phyloP scores from a whole-genome alignment of 2,113 vertebrate species.

The Osmerus eperlanus region DNA sequence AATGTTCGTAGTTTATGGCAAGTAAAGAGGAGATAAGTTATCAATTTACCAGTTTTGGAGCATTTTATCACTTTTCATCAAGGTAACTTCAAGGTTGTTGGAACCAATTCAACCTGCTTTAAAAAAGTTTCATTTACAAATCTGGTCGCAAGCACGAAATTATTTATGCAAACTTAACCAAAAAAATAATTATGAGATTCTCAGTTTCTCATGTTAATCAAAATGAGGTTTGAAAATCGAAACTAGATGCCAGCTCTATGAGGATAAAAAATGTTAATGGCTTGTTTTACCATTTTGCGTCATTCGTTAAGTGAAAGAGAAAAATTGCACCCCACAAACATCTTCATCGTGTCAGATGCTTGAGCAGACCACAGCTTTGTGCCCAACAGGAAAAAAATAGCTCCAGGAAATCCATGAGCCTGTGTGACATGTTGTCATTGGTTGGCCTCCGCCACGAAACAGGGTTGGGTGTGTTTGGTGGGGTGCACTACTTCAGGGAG shows the following conservation, averaged over 20 bases:
- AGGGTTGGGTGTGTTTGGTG: constrained; percentile 10
- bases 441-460: neutral
- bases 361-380: neutral
- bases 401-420: too few species aligned
- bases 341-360: neutral
- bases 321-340: constrained; percentile 43
- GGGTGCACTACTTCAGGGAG: constrained; percentile 63
- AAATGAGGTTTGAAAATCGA: constrained; percentile 25
- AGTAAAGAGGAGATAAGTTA: constrained; percentile 43
- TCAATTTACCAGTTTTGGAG: constrained; percentile 52
- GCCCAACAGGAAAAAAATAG: too few species aligned
- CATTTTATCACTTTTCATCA: constrained; percentile 53
- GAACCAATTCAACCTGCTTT: constrained; percentile 54
- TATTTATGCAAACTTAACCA: constrained; percentile 17
- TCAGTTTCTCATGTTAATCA: constrained; percentile 38
- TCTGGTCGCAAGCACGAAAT: constrained; percentile 27
- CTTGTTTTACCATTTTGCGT: constrained; percentile 14
- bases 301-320: constrained; percentile 37
- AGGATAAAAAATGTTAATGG: constrained; percentile 25
- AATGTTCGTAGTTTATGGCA: constrained; percentile 22
- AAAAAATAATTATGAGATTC: constrained; percentile 21
- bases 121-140: constrained; percentile 51
- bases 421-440: too few species aligned
- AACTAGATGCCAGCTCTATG: constrained; percentile 31
- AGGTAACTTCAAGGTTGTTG: constrained; percentile 47